Percentiles rank a stretch among this genome's conserved stretches.
phyloP scores from a whole-genome alignment of 1,140 invertebrate species.

The Papilio dardanus region DNA sequence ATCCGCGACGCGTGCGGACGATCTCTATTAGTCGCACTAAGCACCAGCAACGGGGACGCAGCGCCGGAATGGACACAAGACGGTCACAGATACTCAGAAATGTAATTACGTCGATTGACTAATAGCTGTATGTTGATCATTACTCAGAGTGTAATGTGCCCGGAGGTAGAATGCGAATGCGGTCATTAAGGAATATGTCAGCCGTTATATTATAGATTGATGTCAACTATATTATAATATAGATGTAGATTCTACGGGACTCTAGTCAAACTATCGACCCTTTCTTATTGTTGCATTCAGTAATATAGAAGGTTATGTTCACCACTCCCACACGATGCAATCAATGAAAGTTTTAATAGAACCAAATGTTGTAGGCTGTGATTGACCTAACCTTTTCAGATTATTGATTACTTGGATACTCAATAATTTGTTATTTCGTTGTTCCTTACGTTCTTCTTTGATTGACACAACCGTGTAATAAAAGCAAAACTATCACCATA shows the following conservation, averaged over 20 bases:
- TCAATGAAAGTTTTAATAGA: neutral
- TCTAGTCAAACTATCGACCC: neutral
- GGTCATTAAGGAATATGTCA: slow-evolving; percentile 13
- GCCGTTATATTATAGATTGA: neutral
- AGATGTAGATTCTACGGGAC: neutral
- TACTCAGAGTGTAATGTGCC: neutral
- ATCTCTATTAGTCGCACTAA: slow-evolving; percentile 29
- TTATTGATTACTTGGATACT: neutral
- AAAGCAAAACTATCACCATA: slow-evolving; percentile 1
- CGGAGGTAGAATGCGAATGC: neutral
- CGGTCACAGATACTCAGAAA: slow-evolving; percentile 26
- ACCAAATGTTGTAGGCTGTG: neutral
- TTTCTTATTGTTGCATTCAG: neutral
- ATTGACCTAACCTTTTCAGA: neutral
- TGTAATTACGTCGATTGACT: slow-evolving; percentile 36
- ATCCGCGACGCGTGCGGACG: neutral
- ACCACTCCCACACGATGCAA: neutral
- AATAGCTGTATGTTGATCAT: slow-evolving; percentile 22
- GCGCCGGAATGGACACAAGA: slow-evolving; percentile 25
- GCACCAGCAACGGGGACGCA: neutral
- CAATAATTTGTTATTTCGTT: neutral
- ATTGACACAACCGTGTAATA: slow-evolving; percentile 1
- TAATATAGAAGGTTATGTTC: neutral
- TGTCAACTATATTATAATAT: neutral
- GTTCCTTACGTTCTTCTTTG: neutral